Conservation (phyloP, 2,888 invertebrate genomes). For the Brachypalpus laphriformis region DNA sequence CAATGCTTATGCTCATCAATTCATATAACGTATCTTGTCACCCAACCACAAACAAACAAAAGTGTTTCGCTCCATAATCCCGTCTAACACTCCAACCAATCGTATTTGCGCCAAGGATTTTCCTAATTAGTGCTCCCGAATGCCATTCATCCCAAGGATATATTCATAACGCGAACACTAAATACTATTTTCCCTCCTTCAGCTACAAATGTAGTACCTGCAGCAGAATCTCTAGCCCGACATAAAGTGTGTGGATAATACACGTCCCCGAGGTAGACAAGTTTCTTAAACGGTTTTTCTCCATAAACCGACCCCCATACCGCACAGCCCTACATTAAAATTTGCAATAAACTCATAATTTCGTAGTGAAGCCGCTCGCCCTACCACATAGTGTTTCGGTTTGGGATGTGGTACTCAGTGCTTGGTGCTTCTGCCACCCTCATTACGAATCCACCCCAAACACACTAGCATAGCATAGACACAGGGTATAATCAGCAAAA, state of each 20-base stretch:
- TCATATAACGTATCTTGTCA: slow-evolving; percentile 9
- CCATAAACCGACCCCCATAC: background rate
- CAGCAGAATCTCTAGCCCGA: slow-evolving; percentile 4
- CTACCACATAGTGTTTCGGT: background rate
- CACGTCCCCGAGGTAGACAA: slow-evolving; percentile 40
- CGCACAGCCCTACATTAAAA: slow-evolving; percentile 26
- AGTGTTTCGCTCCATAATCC: slow-evolving; percentile 38
- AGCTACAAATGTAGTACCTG: background rate
- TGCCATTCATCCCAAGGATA: slow-evolving; percentile 62
- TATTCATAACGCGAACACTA: slow-evolving; percentile 59
- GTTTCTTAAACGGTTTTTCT: slow-evolving; percentile 46
- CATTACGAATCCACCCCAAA: slow-evolving; percentile 26
- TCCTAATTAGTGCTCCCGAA: slow-evolving; percentile 58
- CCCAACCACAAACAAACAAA: slow-evolving; percentile 1
- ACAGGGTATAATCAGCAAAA: slow-evolving; percentile 7
- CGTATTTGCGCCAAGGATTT: slow-evolving; percentile 50
- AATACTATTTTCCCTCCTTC: slow-evolving; percentile 29
- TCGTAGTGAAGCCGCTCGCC: slow-evolving; percentile 3
- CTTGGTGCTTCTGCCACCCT: slow-evolving; percentile 13
- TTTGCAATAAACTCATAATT: slow-evolving; percentile 57
- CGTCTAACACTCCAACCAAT: slow-evolving; percentile 44
- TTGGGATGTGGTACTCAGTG: background rate
- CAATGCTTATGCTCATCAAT: slow-evolving; percentile 32
- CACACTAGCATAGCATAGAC: background rate
- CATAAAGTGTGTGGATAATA: slow-evolving; percentile 42